Conservation (phyloP, 1,140 invertebrate species). For the Carcinoscorpius rotundicauda region DNA sequence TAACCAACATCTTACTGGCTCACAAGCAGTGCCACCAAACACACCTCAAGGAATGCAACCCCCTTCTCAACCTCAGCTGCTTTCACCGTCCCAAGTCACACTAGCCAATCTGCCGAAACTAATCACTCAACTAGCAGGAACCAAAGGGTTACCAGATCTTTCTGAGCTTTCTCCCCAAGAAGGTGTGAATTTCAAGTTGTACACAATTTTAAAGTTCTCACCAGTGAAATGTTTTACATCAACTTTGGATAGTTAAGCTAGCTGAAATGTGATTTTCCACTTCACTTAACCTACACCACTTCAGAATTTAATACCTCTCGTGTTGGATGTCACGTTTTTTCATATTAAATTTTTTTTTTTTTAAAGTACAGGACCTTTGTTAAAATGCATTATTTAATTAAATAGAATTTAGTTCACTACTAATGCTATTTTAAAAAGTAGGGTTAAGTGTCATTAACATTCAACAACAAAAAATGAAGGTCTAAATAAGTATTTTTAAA, state of each 20-base stretch:
- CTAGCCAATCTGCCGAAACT: conserved; percentile 38
- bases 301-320: background rate
- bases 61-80: conserved; percentile 28
- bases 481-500: too few species aligned
- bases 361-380: conserved; percentile 1
- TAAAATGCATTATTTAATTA: too few species aligned
- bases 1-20: too few species aligned
- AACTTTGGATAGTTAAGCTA: background rate
- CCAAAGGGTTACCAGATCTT: conserved; percentile 28
- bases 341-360: conserved; percentile 11
- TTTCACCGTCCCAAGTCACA: conserved; percentile 32
- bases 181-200: conserved; percentile 11
- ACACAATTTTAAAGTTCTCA: background rate
- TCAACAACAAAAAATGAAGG: too few species aligned
- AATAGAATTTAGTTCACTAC: too few species aligned
- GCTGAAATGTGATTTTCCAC: background rate
- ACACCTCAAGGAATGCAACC: conserved; percentile 25
- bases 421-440: too few species aligned
- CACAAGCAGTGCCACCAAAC: background rate
- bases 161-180: conserved; percentile 41
- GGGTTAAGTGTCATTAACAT: too few species aligned
- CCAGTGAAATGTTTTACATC: background rate
- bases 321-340: conserved; percentile 4
- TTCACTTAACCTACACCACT: background rate
- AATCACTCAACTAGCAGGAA: conserved; percentile 41